Evolutionary conservation across 2,797 vertebrate genomes (phyloP), one percentile per base, ranked within the genome.

Genomic region (Danio tinwini): DNA sequence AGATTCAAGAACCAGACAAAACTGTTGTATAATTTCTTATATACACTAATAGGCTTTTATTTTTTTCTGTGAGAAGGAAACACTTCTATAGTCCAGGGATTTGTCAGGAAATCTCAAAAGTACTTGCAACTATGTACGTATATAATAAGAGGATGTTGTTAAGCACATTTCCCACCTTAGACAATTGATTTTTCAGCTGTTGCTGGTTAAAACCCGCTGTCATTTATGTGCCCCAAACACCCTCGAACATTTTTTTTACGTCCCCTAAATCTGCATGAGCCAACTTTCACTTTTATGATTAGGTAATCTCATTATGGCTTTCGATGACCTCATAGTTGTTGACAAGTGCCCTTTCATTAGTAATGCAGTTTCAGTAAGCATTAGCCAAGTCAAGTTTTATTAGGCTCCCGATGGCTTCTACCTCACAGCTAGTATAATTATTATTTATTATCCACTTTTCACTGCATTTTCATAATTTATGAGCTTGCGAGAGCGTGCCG

Each of bases 401-500:
- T 80, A 47, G 40, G 10, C 73, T 84, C 62, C 59, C 67, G n/a
- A 73, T 72, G 64, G 73, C 83, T 68, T 49, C 75, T 80, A 76
- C 69, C 69, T 85, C 80, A 81, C 69, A 53, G 55, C 47, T 67
- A 52, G 73, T 74, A 87, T 83, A 81, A 85, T 87, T 85, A 81
- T 72, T 79, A 79, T 79, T 79, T 79, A 78, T 67, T 58, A 49
- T 63, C 10, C 47, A 58, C 76, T 83, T 82, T 71, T 82, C 80
- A 71, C 81, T 75, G 55, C 64, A 81, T 88, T 84, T 88, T 82
- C 52, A 70, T 85, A 87, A 88, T 74, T 84, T 81, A 87, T 85
- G 81, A 79, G 77, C 56, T 55, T 74, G 81, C 64, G 10, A 50
- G 74, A 56, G 72, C 70, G 52, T 12, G 37, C 73, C 29, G 61